Evolutionary conservation across 1,140 invertebrate species (phyloP).

Genomic region (Trissolcus basalis): DNA sequence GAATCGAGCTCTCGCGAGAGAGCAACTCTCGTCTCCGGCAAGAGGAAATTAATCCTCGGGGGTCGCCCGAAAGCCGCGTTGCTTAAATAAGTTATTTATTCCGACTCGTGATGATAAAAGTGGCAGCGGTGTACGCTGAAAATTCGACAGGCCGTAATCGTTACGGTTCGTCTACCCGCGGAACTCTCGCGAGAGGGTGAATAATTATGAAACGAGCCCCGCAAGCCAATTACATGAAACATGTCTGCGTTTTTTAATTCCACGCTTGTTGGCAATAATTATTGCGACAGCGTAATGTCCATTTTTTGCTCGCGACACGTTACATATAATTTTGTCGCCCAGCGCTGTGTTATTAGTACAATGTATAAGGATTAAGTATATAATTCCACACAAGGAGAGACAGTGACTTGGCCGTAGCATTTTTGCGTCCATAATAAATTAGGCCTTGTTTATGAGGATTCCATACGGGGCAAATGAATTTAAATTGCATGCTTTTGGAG

Average conservation of each 20-base stretch:
- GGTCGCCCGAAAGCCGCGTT: neutral
- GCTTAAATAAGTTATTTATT: conserved; percentile 32
- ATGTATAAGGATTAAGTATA: conserved; percentile 28
- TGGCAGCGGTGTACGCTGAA: neutral
- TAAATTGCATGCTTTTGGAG: conserved; percentile 33
- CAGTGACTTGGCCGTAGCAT: conserved; percentile 22
- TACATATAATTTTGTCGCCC: conserved; percentile 29
- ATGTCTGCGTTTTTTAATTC: neutral
- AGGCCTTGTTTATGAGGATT: conserved; percentile 22
- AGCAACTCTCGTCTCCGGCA: too few relatives aligned
- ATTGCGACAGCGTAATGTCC: conserved; percentile 7
- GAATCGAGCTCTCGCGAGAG: conserved; percentile 6
- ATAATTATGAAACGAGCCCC: conserved; percentile 6
- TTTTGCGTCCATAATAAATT: conserved; percentile 35
- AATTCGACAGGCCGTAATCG: conserved; percentile 12
- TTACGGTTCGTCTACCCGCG: conserved; percentile 13
- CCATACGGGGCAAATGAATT: conserved; percentile 43
- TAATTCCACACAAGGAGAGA: conserved; percentile 19
- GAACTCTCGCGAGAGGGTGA: conserved; percentile 4
- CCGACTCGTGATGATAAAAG: conserved; percentile 7
- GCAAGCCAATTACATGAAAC: conserved; percentile 13
- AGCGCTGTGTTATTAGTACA: conserved; percentile 37
- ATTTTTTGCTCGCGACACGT: conserved; percentile 14
- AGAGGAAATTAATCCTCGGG: conserved; percentile 27
- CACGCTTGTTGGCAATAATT: conserved; percentile 19